Conservation (phyloP, 2,888 invertebrate species). For the Teleogryllus oceanicus region DNA sequence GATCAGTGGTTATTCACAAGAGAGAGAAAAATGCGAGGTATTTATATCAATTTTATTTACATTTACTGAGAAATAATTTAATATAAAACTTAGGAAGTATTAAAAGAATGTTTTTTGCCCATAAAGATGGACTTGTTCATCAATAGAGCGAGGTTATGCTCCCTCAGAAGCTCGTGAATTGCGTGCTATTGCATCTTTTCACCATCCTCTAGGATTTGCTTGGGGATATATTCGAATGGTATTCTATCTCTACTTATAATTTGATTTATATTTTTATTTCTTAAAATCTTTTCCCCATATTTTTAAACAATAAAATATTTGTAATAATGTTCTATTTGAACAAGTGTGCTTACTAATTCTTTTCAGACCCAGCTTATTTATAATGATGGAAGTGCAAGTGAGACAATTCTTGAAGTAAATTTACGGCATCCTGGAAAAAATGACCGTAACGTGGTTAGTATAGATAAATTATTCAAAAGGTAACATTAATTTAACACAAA, state of each 20-base stretch:
- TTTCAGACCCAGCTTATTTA: constrained; percentile 79
- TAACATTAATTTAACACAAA: too few relatives aligned
- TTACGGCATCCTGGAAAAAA: constrained; percentile 81
- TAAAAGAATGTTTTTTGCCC: not conserved
- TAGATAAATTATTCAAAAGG: not conserved
- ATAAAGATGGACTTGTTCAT: constrained; percentile 76
- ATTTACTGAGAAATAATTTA: too few relatives aligned
- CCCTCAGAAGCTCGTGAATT: constrained; percentile 82
- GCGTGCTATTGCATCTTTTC: constrained; percentile 84
- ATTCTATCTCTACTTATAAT: not conserved
- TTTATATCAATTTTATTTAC: too few relatives aligned
- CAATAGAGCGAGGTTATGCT: constrained; percentile 80
- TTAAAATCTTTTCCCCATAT: not conserved
- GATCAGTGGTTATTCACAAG: constrained; percentile 82
- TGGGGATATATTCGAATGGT: constrained; percentile 83
- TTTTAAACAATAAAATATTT: not conserved
- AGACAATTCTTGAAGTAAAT: constrained; percentile 86
- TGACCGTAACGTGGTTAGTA: constrained; percentile 71
- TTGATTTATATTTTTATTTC: constrained; percentile 18
- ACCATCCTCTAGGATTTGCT: constrained; percentile 81
- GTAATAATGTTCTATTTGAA: not conserved
- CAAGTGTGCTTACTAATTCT: constrained; percentile 30
- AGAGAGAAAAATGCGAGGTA: constrained; percentile 47
- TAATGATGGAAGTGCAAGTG: constrained; percentile 79
- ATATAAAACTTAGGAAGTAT: not conserved